These are phyloP conservation scores for Dasyurus viverrinus DNA, from an alignment of 2,113 vertebrate species.

Conservation along the genomic window DNA sequence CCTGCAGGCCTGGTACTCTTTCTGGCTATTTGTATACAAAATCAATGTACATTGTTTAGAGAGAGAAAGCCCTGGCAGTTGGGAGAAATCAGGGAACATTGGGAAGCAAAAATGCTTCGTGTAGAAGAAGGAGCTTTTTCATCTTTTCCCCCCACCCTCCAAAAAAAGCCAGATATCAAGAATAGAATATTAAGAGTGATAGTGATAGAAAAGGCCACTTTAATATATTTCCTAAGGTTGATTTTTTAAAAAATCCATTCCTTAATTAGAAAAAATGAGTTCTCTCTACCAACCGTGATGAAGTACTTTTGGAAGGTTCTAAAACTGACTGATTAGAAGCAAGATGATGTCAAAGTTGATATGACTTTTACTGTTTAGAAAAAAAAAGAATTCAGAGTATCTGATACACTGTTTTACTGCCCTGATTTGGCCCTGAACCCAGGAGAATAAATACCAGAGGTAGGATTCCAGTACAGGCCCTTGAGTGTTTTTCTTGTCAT, in stretches of 20 bases:
- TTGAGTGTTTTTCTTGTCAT: neutral
- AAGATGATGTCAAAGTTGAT: neutral
- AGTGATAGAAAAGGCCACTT: neutral
- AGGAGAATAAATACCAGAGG: neutral
- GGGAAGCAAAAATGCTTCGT: neutral
- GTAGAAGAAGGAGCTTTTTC: neutral
- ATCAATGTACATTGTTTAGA: neutral
- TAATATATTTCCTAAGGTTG: neutral
- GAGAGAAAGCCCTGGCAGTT: neutral
- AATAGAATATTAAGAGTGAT: neutral
- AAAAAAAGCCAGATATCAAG: neutral
- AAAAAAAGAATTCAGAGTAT: neutral
- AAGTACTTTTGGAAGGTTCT: neutral
- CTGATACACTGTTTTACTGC: neutral
- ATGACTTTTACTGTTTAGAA: neutral
- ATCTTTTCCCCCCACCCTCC: no score
- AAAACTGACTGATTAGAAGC: neutral
- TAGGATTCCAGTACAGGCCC: neutral
- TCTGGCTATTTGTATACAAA: neutral
- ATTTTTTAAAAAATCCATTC: no score
- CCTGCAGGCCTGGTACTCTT: neutral
- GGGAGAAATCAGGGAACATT: neutral
- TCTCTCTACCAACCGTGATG: neutral
- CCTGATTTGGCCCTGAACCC: neutral
- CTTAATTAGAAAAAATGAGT: neutral